Evolutionary conservation across 1,140 invertebrate species (phyloP).

Genomic region (Acromyrmex echinatior): DNA sequence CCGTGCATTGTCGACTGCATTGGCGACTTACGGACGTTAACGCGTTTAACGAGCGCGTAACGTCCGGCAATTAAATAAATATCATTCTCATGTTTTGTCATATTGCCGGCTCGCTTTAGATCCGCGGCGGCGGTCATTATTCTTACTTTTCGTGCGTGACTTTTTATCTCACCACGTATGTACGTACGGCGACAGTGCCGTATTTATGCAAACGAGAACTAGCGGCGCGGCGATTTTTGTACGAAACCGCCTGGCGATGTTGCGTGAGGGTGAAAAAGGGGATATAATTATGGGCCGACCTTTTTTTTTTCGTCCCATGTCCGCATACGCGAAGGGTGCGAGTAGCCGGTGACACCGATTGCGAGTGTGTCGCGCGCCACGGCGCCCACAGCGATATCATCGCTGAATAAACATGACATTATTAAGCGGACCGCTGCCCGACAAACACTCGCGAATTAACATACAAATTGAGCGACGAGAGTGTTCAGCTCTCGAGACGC

Average conservation of each 20-base stretch:
- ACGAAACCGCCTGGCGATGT: constrained; percentile 51
- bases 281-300: constrained; percentile 66
- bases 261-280: constrained; percentile 58
- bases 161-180: constrained; percentile 54
- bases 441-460: constrained; percentile 86
- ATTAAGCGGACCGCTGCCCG: constrained; percentile 86
- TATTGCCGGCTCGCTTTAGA: constrained; percentile 26
- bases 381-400: constrained; percentile 85
- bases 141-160: constrained; percentile 57
- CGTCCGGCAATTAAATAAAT: constrained; percentile 60
- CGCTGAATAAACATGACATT: constrained; percentile 87
- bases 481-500: constrained; percentile 74
- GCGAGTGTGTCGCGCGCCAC: constrained; percentile 80
- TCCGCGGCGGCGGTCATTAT: constrained; percentile 34
- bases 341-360: constrained; percentile 79
- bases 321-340: constrained; percentile 41
- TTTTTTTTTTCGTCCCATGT: constrained; percentile 14
- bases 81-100: constrained; percentile 65
- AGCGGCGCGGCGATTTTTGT: constrained; percentile 67
- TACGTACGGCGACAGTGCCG: constrained; percentile 40
- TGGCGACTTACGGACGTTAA: constrained; percentile 39
- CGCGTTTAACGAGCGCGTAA: constrained; percentile 51
- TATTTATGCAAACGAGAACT: constrained; percentile 67
- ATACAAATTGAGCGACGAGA: constrained; percentile 86
- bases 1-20: background rate